Percentiles rank a stretch among this genome's conserved stretches.
These are phyloP conservation scores for Bergia puertoricense DNA, from an alignment of 92 coral and sea anemone genomes.

Conservation along the genomic window DNA sequence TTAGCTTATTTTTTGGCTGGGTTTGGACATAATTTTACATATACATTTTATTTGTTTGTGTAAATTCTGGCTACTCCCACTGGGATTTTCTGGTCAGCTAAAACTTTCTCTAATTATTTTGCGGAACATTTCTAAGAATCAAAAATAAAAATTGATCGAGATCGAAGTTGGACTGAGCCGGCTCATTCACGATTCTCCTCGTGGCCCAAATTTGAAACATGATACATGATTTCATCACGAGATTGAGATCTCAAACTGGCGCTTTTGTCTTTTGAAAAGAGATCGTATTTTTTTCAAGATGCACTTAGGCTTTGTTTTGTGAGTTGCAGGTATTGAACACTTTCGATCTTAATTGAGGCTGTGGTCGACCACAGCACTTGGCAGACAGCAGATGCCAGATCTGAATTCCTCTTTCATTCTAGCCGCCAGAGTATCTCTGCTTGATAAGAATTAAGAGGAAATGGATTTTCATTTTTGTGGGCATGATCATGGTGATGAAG, in stretches of 20 bases:
- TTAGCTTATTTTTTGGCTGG: neutral
- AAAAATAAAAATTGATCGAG: neutral
- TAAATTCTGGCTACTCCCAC: neutral
- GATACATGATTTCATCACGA: neutral
- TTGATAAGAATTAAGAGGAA: neutral
- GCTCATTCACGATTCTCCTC: neutral
- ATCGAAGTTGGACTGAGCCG: neutral
- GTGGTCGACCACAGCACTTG: neutral
- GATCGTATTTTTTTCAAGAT: slow-evolving; percentile 9
- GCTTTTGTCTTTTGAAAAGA: neutral
- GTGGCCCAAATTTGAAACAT: neutral
- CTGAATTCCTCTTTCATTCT: neutral
- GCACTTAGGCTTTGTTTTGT: neutral
- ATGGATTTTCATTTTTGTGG: neutral
- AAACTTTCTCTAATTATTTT: neutral
- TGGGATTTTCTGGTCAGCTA: neutral
- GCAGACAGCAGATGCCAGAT: neutral
- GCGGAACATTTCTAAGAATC: neutral
- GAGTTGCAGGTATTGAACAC: neutral
- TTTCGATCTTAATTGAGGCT: neutral
- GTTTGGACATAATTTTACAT: neutral
- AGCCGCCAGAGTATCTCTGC: neutral
- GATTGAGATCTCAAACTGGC: neutral
- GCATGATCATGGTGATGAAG: neutral
- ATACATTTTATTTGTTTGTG: slow-evolving; percentile 16